Evolutionary conservation across 2,113 vertebrate species (phyloP).

Genomic region (Miniopterus natalensis): DNA sequence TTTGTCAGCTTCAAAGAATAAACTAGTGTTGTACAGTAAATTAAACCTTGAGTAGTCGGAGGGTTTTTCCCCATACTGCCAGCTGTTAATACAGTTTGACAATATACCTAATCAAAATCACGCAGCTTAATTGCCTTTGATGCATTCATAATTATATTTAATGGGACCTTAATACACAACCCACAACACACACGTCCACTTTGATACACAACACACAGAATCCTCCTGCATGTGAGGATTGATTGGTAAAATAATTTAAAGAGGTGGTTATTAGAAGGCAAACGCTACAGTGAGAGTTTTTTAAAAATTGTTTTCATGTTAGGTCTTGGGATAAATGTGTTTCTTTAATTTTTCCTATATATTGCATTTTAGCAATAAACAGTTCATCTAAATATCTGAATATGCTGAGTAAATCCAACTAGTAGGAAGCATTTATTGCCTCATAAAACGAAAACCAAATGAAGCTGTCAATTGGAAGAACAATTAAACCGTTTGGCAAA

Average conservation of each 20-base stretch:
- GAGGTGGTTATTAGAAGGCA: constrained; percentile 48
- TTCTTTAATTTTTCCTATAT: constrained; percentile 69
- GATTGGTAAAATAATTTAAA: constrained; percentile 54
- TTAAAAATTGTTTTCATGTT: constrained; percentile 34
- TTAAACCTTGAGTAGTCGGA: constrained; percentile 65
- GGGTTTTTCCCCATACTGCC: constrained; percentile 47
- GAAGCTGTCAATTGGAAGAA: constrained; percentile 82
- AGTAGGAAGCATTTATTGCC: constrained; percentile 82
- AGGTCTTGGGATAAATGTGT: constrained; percentile 54
- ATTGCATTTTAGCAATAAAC: constrained; percentile 78
- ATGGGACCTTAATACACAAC: constrained; percentile 43
- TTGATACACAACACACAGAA: constrained; percentile 22
- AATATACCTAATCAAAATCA: constrained; percentile 77
- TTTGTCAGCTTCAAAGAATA: constrained; percentile 65
- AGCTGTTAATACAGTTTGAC: constrained; percentile 68
- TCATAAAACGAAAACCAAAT: constrained; percentile 85
- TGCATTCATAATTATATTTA: constrained; percentile 75
- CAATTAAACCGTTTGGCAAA: constrained; percentile 82
- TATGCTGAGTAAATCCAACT: constrained; percentile 77
- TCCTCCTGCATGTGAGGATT: constrained; percentile 56
- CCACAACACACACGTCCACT: constrained; percentile 55
- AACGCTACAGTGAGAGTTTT: constrained; percentile 6
- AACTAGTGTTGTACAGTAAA: constrained; percentile 59
- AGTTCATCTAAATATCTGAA: constrained; percentile 79
- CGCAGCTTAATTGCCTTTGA: constrained; percentile 73